Evolutionary conservation across 1,140 invertebrate species (phyloP).

Genomic region (Drosophila subpulchrella): DNA sequence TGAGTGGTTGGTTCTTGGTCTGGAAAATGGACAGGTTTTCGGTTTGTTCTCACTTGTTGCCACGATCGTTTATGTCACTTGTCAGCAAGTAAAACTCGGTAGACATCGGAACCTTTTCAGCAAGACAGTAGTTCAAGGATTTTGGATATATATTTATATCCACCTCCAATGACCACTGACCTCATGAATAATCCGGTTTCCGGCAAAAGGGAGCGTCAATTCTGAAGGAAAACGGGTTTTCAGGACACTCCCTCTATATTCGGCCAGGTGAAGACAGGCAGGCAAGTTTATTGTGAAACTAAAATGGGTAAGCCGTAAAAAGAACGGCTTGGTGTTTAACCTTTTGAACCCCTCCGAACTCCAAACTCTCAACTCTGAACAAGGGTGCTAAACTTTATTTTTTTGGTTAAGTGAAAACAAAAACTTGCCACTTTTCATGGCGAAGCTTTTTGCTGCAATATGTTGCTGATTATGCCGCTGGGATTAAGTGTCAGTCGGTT

Average conservation of each 20-base stretch:
- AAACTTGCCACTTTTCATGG: constrained; percentile 56
- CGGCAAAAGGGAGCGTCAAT: constrained; percentile 37
- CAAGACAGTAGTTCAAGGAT: neutral
- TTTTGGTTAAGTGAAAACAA: constrained; percentile 63
- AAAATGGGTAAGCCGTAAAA: constrained; percentile 80
- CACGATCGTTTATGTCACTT: constrained; percentile 31
- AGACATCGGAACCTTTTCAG: too few relatives aligned
- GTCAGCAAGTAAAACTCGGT: constrained; percentile 6
- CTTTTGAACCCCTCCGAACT: constrained; percentile 25
- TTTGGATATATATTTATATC: constrained; percentile 1
- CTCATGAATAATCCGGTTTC: constrained; percentile 54
- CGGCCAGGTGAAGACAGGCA: constrained; percentile 64
- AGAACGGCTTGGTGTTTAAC: constrained; percentile 59
- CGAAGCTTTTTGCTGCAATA: constrained; percentile 79
- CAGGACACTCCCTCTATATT: constrained; percentile 61
- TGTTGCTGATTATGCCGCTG: constrained; percentile 82
- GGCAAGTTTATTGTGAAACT: constrained; percentile 73
- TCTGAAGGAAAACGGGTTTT: constrained; percentile 25
- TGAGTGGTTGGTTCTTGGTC: constrained; percentile 6
- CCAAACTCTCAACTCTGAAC: neutral
- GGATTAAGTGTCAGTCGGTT: constrained; percentile 75
- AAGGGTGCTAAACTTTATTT: constrained; percentile 62
- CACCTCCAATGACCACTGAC: constrained; percentile 32
- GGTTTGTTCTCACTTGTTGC: constrained; percentile 67
- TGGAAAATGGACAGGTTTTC: constrained; percentile 40